Base-by-base conservation (phyloP, 2,888 invertebrate species). In the Phortica okadai region DNA sequence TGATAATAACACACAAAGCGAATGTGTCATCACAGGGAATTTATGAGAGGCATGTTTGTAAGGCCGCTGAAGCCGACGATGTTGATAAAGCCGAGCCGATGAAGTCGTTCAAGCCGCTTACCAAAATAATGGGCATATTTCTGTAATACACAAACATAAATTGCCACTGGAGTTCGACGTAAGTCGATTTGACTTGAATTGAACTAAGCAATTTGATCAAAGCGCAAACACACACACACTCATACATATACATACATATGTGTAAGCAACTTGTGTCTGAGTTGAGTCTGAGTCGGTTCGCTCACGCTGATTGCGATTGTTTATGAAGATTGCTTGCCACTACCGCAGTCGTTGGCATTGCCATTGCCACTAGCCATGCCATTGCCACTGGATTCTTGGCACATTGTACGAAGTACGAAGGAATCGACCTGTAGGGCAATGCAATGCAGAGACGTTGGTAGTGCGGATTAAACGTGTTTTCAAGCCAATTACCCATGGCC, bases 401-500 rank as follows among this genome's bases (percentile, higher is more conserved):
- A 75, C 81, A 77, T 70, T 74, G 77, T 64, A n/a, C 1, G 74
- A 33, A 33, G 33, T 33, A 33, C 33, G 33, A 33, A 33, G 33
- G 33, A 4, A 33, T 33, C 33, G 33, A 33, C 33, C 33, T 33
- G 33, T 1, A 33, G 33, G 33, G 33, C 33, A 33, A 33, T 33
- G 33, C 33, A 50, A 50, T 54, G 25, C 33, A 11, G n/a, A 16
- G 11, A 44, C 41, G 6, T 45, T 6, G 44, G 56, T 14, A 79
- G 74, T 56, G 79, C 81, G 77, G 78, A 70, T 77, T 77, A 83
- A 89, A 89, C 87, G 85, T 87, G 88, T 87, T 87, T 88, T 81
- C 82, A 81, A 85, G 84, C 83, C 89, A 89, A 89, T 89, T 89
- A 88, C 83, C 76, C 80, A 80, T 69, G 85, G 83, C 84, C 88